A percentile compares a stretch with the other conserved stretches of the same genome.
phyloP scores from a whole-genome alignment of 1,140 invertebrate genomes.

The Hylyphantes graminicola region DNA sequence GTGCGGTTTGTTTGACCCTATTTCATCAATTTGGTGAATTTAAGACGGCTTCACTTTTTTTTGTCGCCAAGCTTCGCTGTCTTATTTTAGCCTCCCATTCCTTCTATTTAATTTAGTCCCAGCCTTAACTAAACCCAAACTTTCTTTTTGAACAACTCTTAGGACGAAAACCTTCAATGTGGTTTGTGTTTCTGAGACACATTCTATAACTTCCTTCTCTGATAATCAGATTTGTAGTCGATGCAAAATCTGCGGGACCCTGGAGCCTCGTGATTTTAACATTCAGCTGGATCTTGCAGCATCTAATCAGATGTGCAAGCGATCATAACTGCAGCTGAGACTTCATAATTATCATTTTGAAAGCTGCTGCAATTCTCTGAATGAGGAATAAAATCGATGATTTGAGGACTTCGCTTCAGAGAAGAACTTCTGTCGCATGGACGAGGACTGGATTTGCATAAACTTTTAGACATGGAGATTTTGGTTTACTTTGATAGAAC shows the following conservation, averaged over 20 bases:
- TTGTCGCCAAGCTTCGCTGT: neutral
- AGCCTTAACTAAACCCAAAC: neutral
- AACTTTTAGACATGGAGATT: too few species aligned
- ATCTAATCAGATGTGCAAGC: conserved; percentile 5
- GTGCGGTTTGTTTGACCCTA: too few species aligned
- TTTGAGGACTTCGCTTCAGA: too few species aligned
- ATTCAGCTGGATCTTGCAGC: neutral
- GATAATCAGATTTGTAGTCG: conserved; percentile 24
- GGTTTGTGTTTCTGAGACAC: neutral
- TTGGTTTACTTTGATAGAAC: too few species aligned
- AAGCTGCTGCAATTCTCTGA: too few species aligned
- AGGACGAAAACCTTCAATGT: neutral
- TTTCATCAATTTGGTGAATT: too few species aligned
- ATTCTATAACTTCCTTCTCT: neutral
- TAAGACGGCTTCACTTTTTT: neutral
- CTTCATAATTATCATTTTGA: conserved; percentile 14
- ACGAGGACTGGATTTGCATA: too few species aligned
- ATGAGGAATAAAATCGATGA: too few species aligned
- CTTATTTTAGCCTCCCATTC: neutral
- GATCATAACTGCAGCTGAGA: conserved; percentile 41
- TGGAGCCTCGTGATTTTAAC: conserved; percentile 2
- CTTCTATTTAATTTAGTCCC: neutral
- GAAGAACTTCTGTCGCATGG: too few species aligned
- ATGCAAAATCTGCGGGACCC: neutral
- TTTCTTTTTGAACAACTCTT: neutral